Conservation (phyloP, 2,888 invertebrate species). For the Fissipunctia ypsillon region DNA sequence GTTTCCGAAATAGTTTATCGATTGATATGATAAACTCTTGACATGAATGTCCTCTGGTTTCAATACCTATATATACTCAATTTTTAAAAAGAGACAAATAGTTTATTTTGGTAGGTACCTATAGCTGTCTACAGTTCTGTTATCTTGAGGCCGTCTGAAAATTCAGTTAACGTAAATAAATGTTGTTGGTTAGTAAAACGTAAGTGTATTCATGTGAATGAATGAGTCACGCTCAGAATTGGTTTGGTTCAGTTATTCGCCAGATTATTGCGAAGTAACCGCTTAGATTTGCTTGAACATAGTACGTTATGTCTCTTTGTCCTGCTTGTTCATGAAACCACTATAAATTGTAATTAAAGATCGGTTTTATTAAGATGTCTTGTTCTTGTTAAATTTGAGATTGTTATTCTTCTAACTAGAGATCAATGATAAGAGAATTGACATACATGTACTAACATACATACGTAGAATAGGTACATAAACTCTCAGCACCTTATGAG, state of each 20-base stretch:
- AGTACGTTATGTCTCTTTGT: slow-evolving; percentile 30
- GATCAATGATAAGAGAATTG: background rate
- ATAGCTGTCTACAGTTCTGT: slow-evolving; percentile 38
- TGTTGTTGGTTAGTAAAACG: slow-evolving; percentile 80
- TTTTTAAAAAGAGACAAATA: slow-evolving; percentile 4
- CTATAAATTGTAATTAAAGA: slow-evolving; percentile 18
- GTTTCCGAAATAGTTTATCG: background rate
- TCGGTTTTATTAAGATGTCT: background rate
- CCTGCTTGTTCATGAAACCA: background rate
- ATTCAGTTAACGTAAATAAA: slow-evolving; percentile 79
- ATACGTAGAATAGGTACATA: background rate
- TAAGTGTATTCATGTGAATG: slow-evolving; percentile 85
- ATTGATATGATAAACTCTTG: slow-evolving; percentile 7
- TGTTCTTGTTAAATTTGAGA: slow-evolving; percentile 17
- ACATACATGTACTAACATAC: background rate
- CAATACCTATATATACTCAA: background rate
- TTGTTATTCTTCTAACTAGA: background rate
- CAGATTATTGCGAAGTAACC: slow-evolving; percentile 74
- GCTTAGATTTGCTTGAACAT: slow-evolving; percentile 29
- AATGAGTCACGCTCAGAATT: slow-evolving; percentile 86
- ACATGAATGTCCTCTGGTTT: background rate
- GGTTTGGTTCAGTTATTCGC: slow-evolving; percentile 83
- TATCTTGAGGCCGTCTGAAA: slow-evolving; percentile 61
- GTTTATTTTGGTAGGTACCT: slow-evolving; percentile 6
- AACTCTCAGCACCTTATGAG: background rate